Evolutionary conservation across 2,888 invertebrate species (phyloP), one percentile per base, ranked within the genome.

Genomic region (Agrotis exclamationis): DNA sequence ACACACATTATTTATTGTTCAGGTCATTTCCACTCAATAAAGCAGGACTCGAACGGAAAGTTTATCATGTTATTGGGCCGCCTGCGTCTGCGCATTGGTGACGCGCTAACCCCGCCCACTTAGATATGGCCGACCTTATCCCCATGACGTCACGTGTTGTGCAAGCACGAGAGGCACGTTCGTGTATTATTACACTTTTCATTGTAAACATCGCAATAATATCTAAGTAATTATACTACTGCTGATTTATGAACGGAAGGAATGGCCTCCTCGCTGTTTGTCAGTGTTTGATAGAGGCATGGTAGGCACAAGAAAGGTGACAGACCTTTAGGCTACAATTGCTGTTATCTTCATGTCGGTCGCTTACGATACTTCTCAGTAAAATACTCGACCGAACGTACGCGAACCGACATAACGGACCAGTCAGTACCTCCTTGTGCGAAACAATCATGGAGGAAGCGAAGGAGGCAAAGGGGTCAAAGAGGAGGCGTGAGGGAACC

Each of bases 31-130:
- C 59, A 54, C 57, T 45, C 68, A 76, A 62, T 50, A 48, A 72
- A 58, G 16, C 63, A 67, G 48, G 5, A 51, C 11, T 28, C 39
- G 28, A 76, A 79, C 57, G 83, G 76, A 83, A 79, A 74, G 56
- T 82, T 82, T 70, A 76, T 66, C 28, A 54, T 54, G 65, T 70
- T 60, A 59, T 54, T 67, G 16, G 56, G 65, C 28, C 67, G 59
- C 33, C 3, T 13, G 57, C 57, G 51, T 58, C 3, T 9, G 57
- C 51, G 44, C 63, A 53, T 44, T 45, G 9, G 59, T 62, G 80
- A 66, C 79, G 82, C 65, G 65, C 68, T 70, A 44, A 68, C 82
- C 80, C 83, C 76, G 82, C 83, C 73, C 83, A 76, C 83, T 80
- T 57, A 65, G 76, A 83, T 82, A 83, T 22, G 66, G 47, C 20